phyloP scores from a whole-genome alignment of 2,797 vertebrate genomes.

The Malacoraja senta region DNA sequence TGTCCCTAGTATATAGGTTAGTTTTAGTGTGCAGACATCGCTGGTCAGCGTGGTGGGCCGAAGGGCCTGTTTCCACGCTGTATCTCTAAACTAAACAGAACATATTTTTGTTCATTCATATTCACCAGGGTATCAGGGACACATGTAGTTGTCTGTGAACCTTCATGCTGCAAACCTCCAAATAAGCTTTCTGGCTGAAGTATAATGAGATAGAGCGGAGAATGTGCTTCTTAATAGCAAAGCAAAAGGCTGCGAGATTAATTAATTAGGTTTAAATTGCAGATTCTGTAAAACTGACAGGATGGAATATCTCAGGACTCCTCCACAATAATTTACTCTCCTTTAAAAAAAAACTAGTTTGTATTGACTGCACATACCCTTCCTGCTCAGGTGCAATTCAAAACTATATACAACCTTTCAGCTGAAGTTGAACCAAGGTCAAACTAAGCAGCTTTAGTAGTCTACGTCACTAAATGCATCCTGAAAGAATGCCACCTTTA shows the following conservation, averaged over 20 bases:
- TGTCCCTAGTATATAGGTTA: no score
- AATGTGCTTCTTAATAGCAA: neutral
- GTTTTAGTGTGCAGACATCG: no score
- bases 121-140: neutral
- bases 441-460: neutral
- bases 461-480: neutral
- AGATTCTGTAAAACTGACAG: neutral
- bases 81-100: no score
- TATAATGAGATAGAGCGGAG: neutral
- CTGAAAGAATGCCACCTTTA: neutral
- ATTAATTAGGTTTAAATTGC: neutral
- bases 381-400: neutral
- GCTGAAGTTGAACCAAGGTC: neutral
- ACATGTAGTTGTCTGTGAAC: neutral
- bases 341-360: neutral
- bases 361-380: neutral
- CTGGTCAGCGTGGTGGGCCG: no score
- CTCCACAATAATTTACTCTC: neutral
- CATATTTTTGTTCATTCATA: neutral
- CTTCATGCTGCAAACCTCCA: neutral
- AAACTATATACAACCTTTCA: neutral
- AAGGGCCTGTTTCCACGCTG: no score
- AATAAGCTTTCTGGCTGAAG: neutral
- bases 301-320: neutral
- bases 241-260: neutral